These are phyloP conservation scores for Copidosoma floridanum DNA, from an alignment of 1,140 invertebrate species.

Conservation along the genomic window DNA sequence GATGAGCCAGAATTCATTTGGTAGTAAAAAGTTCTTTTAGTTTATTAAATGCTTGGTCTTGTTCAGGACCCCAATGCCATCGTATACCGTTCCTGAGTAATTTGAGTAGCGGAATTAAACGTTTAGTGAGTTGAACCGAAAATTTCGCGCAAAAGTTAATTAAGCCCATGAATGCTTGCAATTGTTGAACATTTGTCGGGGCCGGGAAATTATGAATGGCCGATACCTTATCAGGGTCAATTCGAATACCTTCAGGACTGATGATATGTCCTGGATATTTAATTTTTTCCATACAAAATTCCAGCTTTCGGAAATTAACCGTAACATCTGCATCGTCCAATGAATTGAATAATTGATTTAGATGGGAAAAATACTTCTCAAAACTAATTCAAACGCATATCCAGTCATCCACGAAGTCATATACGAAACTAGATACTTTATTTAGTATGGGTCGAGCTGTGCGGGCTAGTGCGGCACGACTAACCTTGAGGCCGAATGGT, in stretches of 20 bases:
- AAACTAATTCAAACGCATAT: no score
- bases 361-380: no score
- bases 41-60: not conserved
- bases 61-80: not conserved
- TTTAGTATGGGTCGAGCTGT: no score
- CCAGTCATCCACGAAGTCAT: no score
- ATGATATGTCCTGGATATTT: no score
- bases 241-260: not conserved
- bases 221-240: not conserved
- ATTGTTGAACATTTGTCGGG: not conserved
- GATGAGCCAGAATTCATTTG: constrained; percentile 4
- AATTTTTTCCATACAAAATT: no score
- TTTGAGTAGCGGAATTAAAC: constrained; percentile 8
- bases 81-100: not conserved
- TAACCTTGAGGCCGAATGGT: no score
- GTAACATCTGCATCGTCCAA: no score
- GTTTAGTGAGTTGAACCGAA: not conserved
- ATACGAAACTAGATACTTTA: no score
- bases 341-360: no score
- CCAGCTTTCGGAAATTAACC: no score
- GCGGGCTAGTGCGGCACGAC: no score
- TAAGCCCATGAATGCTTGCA: constrained; percentile 4
- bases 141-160: constrained; percentile 14
- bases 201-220: not conserved
- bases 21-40: constrained; percentile 7